Evolutionary conservation across 2,113 vertebrate species (phyloP).

Genomic region (Ictalurus punctatus): DNA sequence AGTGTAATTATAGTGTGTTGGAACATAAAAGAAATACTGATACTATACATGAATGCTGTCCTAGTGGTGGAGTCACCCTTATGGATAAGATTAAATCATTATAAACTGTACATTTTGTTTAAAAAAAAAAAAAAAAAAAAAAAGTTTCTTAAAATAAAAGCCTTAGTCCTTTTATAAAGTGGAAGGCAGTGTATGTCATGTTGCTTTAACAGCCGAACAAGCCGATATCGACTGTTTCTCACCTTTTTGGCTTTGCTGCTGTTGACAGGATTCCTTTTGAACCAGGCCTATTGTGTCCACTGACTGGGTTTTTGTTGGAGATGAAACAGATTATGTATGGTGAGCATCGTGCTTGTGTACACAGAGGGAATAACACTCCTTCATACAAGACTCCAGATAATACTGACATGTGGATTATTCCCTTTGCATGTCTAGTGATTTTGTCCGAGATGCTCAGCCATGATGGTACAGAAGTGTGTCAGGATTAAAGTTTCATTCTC

Average conservation of each 20-base stretch:
- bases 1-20: background rate
- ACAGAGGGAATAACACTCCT: constrained; percentile 51
- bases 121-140: constrained; percentile 13
- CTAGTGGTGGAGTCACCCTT: background rate
- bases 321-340: constrained; percentile 81
- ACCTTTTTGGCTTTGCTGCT: constrained; percentile 66
- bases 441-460: constrained; percentile 64
- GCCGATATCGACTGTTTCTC: constrained; percentile 75
- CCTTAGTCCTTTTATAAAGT: constrained; percentile 26
- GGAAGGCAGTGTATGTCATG: constrained; percentile 62
- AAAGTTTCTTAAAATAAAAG: constrained; percentile 4
- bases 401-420: constrained; percentile 54
- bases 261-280: constrained; percentile 72
- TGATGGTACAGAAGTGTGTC: constrained; percentile 67
- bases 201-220: constrained; percentile 68
- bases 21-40: background rate
- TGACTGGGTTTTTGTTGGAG: constrained; percentile 74
- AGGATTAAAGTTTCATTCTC: constrained; percentile 71
- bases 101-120: background rate
- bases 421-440: constrained; percentile 57
- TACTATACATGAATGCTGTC: background rate
- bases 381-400: constrained; percentile 51
- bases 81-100: background rate
- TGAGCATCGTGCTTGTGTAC: constrained; percentile 64
- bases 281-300: constrained; percentile 64